A percentile compares a stretch with the other conserved stretches of the same genome.
phyloP scores from a whole-genome alignment of 2,113 vertebrate genomes.

The Entosphenus tridentatus region DNA sequence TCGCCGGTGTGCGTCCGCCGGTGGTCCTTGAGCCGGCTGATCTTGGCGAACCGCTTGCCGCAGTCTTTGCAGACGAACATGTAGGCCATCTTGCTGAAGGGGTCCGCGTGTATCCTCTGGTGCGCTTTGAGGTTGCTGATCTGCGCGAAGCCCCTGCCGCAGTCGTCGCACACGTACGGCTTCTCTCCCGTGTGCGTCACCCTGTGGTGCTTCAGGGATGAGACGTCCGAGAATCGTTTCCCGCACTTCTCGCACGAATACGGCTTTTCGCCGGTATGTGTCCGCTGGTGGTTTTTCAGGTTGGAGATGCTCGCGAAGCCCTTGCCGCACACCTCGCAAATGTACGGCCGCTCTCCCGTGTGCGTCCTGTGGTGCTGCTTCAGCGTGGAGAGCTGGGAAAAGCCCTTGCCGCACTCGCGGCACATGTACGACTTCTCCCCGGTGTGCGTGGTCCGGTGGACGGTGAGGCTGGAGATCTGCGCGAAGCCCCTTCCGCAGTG shows the following conservation, averaged over 20 bases:
- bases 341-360: background rate
- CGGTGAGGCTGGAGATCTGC: background rate
- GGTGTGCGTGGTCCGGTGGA: background rate
- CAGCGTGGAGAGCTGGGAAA: background rate
- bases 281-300: too few species aligned
- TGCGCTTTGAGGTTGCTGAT: constrained; percentile 3
- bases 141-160: background rate
- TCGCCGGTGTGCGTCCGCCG: constrained; percentile 77
- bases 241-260: too few species aligned
- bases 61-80: too few species aligned
- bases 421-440: background rate
- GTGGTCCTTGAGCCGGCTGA: too few species aligned
- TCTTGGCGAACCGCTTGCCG: too few species aligned
- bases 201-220: background rate
- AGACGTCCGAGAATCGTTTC: background rate
- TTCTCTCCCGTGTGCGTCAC: background rate
- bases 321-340: constrained; percentile 3
- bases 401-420: background rate
- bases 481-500: constrained; percentile 1
- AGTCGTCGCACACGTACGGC: background rate
- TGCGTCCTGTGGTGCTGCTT: background rate
- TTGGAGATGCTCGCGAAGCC: background rate
- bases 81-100: too few species aligned
- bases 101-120: background rate
- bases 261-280: too few species aligned